These are phyloP conservation scores for Tetranychus truncatus DNA, from an alignment of 2,888 invertebrate species.

Conservation along the genomic window DNA sequence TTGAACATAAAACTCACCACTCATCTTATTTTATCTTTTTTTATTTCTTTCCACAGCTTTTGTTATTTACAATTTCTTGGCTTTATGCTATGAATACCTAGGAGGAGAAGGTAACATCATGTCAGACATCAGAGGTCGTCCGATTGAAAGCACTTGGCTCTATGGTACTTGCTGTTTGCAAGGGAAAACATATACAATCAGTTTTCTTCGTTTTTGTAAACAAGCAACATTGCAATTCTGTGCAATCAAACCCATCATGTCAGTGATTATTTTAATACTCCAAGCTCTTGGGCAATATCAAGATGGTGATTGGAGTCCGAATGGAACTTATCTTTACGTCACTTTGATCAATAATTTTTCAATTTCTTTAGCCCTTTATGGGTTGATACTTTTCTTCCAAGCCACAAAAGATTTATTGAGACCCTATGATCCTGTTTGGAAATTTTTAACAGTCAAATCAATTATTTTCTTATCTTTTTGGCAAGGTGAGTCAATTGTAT, in stretches of 20 bases:
- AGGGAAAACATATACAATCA: conserved; percentile 93
- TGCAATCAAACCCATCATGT: conserved; percentile 92
- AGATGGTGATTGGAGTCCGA: conserved; percentile 92
- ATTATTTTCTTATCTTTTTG: conserved; percentile 99
- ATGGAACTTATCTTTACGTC: conserved; percentile 92
- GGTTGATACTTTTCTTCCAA: conserved; percentile 91
- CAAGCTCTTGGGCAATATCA: conserved; percentile 86
- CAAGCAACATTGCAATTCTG: conserved; percentile 99
- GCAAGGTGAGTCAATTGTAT: conserved; percentile 57
- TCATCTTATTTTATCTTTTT: neutral
- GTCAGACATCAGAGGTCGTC: conserved; percentile 95
- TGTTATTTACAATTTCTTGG: conserved; percentile 98
- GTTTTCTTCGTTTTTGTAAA: conserved; percentile 94
- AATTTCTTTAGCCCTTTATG: conserved; percentile 86
- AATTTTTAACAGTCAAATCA: conserved; percentile 96
- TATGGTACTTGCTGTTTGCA: conserved; percentile 93
- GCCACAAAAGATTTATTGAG: conserved; percentile 59
- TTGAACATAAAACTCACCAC: too few species aligned
- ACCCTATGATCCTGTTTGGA: conserved; percentile 92
- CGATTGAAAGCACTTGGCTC: conserved; percentile 77
- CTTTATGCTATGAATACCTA: conserved; percentile 94
- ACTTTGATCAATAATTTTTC: conserved; percentile 97
- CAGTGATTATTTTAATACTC: conserved; percentile 83
- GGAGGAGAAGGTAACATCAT: conserved; percentile 99
- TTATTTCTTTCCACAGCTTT: conserved; percentile 46